A percentile compares a stretch with the other conserved stretches of the same genome.
These are phyloP conservation scores for Augiades crinisus DNA, from an alignment of 2,888 invertebrate genomes.

Conservation along the genomic window DNA sequence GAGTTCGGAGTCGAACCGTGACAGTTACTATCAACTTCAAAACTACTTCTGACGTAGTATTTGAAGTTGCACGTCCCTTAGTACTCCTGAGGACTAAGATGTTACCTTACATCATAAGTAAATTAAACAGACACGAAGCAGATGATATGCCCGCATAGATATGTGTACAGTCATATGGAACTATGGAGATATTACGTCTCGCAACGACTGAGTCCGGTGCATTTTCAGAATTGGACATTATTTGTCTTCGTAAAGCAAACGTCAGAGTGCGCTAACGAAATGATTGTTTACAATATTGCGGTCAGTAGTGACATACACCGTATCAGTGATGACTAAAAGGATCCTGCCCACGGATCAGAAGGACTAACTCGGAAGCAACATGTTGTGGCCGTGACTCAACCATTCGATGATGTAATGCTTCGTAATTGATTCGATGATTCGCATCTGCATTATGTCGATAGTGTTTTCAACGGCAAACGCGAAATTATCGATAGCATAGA, in stretches of 20 bases:
- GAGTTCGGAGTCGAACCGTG: no score
- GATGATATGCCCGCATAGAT: background rate
- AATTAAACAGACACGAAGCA: background rate
- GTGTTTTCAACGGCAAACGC: constrained; percentile 37
- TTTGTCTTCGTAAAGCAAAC: constrained; percentile 41
- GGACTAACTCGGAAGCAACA: constrained; percentile 52
- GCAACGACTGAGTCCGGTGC: constrained; percentile 6
- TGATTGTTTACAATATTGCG: constrained; percentile 55
- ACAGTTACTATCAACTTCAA: no score
- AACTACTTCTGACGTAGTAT: no score
- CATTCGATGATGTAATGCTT: constrained; percentile 73
- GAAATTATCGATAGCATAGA: constrained; percentile 29
- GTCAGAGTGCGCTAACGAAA: constrained; percentile 45
- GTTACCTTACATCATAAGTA: background rate
- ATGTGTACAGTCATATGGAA: constrained; percentile 12
- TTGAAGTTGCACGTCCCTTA: no score
- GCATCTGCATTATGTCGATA: constrained; percentile 43
- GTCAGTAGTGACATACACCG: constrained; percentile 57
- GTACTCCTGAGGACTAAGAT: no score
- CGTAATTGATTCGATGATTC: constrained; percentile 69
- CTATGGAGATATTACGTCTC: constrained; percentile 10
- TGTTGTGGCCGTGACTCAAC: constrained; percentile 73
- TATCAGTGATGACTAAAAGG: constrained; percentile 68
- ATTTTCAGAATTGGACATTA: constrained; percentile 22
- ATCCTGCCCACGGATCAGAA: constrained; percentile 61